Conservation (phyloP, 2,113 vertebrate species). For the Sinocyclocheilus anshuiensis region DNA sequence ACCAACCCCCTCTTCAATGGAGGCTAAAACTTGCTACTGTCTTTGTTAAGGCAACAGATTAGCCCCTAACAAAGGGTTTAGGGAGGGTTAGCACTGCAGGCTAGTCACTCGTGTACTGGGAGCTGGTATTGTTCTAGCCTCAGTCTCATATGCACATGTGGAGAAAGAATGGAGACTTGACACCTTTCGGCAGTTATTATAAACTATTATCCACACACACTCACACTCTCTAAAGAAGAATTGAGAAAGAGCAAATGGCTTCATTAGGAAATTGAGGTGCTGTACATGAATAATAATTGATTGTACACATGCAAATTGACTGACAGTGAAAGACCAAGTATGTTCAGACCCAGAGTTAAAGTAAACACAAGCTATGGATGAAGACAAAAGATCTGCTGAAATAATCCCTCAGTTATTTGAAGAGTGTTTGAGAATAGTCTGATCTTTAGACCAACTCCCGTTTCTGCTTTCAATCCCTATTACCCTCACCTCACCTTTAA, state of each 20-base stretch:
- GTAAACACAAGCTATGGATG: background rate
- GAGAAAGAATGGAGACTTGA: constrained; percentile 2
- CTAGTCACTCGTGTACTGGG: constrained; percentile 21
- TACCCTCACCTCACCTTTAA: background rate
- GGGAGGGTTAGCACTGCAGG: constrained; percentile 30
- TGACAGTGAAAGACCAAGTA: background rate
- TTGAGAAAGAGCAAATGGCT: background rate
- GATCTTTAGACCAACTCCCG: background rate
- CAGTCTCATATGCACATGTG: constrained; percentile 25
- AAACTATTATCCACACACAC: background rate
- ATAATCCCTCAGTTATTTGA: background rate
- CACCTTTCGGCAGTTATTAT: background rate
- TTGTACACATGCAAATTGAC: background rate
- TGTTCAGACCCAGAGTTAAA: background rate
- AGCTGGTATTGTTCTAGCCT: constrained; percentile 28
- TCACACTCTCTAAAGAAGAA: background rate
- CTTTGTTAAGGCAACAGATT: constrained; percentile 46
- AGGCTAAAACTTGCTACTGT: constrained; percentile 11
- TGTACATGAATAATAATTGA: background rate
- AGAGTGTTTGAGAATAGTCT: background rate
- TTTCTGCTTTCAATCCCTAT: background rate
- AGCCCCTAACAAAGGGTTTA: constrained; percentile 42
- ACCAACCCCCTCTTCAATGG: constrained; percentile 26
- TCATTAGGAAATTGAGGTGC: background rate
- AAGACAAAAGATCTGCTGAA: background rate